A percentile compares a stretch with the other conserved stretches of the same genome.
phyloP scores from a whole-genome alignment of 2,113 vertebrate species.

The Cinclus cinclus region DNA sequence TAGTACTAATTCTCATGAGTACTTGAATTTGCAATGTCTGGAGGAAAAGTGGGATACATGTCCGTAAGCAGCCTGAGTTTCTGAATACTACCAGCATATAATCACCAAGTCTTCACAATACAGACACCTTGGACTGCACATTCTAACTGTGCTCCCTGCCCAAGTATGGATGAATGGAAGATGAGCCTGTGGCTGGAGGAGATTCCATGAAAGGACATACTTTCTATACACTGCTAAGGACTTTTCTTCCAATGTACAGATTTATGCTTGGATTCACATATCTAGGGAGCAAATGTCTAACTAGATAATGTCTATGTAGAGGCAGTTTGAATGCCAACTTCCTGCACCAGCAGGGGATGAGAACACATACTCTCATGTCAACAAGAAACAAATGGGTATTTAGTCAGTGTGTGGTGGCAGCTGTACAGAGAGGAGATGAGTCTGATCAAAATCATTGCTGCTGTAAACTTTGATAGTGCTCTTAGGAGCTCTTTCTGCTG shows the following conservation, averaged over 20 bases:
- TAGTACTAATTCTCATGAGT: background rate
- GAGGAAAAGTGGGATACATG: background rate
- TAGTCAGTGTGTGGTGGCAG: background rate
- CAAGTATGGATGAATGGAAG: background rate
- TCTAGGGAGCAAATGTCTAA: background rate
- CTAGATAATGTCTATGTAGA: accelerated
- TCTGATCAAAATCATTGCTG: background rate
- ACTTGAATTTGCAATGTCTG: background rate
- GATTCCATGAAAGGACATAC: background rate
- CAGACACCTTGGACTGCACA: background rate
- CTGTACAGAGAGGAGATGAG: background rate
- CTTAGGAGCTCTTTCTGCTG: background rate
- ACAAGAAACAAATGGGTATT: background rate
- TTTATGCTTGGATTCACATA: background rate
- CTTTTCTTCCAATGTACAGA: background rate
- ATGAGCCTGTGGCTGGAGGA: background rate
- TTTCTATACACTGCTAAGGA: background rate
- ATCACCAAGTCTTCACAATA: background rate
- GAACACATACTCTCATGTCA: background rate
- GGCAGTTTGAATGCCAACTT: background rate
- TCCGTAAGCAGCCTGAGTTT: background rate
- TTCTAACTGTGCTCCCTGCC: background rate
- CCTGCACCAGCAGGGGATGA: accelerated
- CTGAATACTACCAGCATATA: background rate
- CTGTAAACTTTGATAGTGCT: background rate